A percentile compares a stretch with the other conserved stretches of the same genome.
Conservation (phyloP, 1,140 invertebrate genomes). For the Carcinoscorpius rotundicauda region DNA sequence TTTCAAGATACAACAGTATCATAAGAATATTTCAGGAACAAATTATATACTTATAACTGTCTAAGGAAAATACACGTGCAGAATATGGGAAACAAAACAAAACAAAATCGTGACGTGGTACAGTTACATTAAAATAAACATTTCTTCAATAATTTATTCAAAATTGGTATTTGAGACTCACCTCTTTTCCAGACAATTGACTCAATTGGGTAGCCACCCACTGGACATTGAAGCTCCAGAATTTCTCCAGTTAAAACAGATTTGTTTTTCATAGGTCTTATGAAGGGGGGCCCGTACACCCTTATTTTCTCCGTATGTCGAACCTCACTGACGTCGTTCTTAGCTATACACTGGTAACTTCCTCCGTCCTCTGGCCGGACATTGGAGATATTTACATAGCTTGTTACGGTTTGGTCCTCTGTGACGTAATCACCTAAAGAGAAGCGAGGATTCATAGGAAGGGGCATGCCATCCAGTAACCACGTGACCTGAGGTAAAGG, state of each 20-base stretch:
- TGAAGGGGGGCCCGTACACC: conserved; percentile 31
- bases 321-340: conserved; percentile 30
- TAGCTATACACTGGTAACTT: conserved; percentile 31
- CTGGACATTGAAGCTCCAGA: conserved; percentile 29
- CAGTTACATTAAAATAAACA: no score
- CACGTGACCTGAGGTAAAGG: conserved; percentile 47
- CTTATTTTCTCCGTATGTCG: conserved; percentile 24
- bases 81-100: no score
- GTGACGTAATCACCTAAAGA: conserved; percentile 25
- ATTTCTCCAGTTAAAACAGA: conserved; percentile 36
- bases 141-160: no score
- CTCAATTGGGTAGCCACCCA: conserved; percentile 28
- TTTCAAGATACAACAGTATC: no score
- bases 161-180: conserved; percentile 13
- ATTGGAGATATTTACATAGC: conserved; percentile 35
- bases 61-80: no score
- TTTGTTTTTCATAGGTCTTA: conserved; percentile 34
- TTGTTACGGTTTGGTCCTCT: conserved; percentile 25
- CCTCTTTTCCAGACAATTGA: conserved; percentile 40
- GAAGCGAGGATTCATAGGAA: conserved; percentile 27
- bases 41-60: no score
- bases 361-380: conserved; percentile 33
- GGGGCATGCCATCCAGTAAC: conserved; percentile 33
- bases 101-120: no score
- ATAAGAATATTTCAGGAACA: no score